Conservation (phyloP, 2,113 vertebrate genomes). For the Leucosticte australis region DNA sequence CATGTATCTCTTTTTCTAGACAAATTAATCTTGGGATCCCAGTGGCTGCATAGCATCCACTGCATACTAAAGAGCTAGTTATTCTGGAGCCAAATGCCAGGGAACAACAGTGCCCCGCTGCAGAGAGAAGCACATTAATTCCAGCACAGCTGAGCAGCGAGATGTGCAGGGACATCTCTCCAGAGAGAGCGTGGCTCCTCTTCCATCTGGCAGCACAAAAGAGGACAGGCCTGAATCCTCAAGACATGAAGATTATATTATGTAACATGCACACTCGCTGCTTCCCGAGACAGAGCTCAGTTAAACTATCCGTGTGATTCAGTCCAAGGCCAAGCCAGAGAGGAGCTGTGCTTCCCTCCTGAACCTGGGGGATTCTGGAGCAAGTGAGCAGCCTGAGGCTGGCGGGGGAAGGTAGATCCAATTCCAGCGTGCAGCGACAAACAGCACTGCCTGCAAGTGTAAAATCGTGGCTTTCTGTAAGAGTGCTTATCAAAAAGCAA, state of each 20-base stretch:
- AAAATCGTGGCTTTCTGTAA: background rate
- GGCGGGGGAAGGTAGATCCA: background rate
- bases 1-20: constrained; percentile 6
- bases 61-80: constrained; percentile 45
- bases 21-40: constrained; percentile 39
- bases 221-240: constrained; percentile 62
- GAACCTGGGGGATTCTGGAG: background rate
- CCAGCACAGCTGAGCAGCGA: background rate
- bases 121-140: background rate
- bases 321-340: background rate
- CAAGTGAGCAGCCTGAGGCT: background rate
- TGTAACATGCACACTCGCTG: background rate
- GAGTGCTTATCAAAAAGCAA: background rate
- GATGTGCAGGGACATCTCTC: constrained; percentile 15
- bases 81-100: constrained; percentile 22
- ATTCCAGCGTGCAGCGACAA: background rate
- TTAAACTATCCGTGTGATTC: background rate
- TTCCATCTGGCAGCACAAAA: constrained; percentile 66
- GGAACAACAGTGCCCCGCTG: background rate
- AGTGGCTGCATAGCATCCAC: background rate
- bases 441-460: background rate
- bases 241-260: constrained; percentile 52
- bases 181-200: background rate
- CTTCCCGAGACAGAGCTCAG: background rate
- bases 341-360: background rate